Percentiles rank a stretch among this genome's conserved stretches.
Evolutionary conservation across 2,888 invertebrate genomes (phyloP).

Genomic region (Petrolisthes manimaculis): DNA sequence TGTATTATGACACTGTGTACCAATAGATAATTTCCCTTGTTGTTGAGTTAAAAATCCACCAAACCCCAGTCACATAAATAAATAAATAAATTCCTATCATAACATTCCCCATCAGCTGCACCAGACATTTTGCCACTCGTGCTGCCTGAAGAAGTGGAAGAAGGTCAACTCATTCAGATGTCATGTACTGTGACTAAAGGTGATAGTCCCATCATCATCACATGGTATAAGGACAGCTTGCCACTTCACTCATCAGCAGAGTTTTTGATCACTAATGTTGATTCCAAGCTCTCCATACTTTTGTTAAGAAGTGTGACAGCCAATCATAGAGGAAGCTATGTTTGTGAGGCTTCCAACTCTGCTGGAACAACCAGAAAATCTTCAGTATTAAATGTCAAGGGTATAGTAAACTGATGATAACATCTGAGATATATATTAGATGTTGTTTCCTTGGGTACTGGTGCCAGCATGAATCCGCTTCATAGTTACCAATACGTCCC

Average conservation of each 20-base stretch:
- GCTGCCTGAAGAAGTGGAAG: slow-evolving; percentile 79
- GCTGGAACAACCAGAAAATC: slow-evolving; percentile 46
- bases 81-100: neutral
- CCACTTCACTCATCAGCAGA: slow-evolving; percentile 48
- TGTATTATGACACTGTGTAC: neutral
- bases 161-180: slow-evolving; percentile 60
- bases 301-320: slow-evolving; percentile 53
- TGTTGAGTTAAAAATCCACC: neutral
- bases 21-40: neutral
- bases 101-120: slow-evolving; percentile 67
- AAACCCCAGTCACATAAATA: neutral
- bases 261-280: slow-evolving; percentile 55
- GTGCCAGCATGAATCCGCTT: neutral
- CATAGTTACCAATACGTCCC: neutral
- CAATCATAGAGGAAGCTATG: slow-evolving; percentile 57
- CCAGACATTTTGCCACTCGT: slow-evolving; percentile 81
- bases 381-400: slow-evolving; percentile 57
- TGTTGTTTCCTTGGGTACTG: slow-evolving; percentile 13
- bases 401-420: slow-evolving; percentile 21
- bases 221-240: slow-evolving; percentile 55
- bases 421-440: neutral
- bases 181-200: slow-evolving; percentile 59
- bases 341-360: slow-evolving; percentile 55
- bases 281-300: slow-evolving; percentile 54
- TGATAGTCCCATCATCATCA: slow-evolving; percentile 52